Evolutionary conservation across 2,797 vertebrate genomes (phyloP).

Genomic region (Acanthis flammea): DNA sequence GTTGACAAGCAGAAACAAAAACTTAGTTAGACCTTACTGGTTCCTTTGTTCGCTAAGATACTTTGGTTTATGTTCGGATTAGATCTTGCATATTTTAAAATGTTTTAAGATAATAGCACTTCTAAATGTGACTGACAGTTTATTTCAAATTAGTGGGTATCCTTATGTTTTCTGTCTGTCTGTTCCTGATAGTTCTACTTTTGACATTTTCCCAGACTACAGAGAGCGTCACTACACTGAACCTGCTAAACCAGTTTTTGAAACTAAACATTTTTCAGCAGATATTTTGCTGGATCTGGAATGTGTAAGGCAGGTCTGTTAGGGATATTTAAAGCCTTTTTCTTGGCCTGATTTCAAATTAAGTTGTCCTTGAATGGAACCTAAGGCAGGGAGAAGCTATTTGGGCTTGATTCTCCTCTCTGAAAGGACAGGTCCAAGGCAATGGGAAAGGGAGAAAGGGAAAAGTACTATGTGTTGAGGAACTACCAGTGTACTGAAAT

Average conservation of each 20-base stretch:
- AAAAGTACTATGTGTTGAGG: not conserved
- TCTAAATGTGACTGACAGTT: not conserved
- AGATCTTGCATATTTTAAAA: not conserved
- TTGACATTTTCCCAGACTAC: not conserved
- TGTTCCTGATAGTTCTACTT: not conserved
- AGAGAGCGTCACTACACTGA: not conserved
- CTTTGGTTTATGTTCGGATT: not conserved
- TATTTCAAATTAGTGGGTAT: not conserved
- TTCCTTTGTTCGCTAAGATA: not conserved
- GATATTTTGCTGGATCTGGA: not conserved
- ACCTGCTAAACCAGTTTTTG: not conserved
- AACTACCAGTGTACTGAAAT: not conserved
- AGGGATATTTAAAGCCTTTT: not conserved
- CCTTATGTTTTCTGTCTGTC: not conserved
- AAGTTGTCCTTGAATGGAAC: not conserved
- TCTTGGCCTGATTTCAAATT: not conserved
- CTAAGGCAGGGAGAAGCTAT: not conserved
- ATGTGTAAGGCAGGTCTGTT: not conserved
- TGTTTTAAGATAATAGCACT: not conserved
- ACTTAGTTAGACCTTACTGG: not conserved
- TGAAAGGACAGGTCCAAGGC: not conserved
- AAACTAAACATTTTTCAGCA: not conserved
- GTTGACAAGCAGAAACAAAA: not conserved
- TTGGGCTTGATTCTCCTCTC: not conserved
- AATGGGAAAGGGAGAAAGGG: not conserved